Conservation (phyloP, 2,113 vertebrate genomes). For the Bubo blakistoni region DNA sequence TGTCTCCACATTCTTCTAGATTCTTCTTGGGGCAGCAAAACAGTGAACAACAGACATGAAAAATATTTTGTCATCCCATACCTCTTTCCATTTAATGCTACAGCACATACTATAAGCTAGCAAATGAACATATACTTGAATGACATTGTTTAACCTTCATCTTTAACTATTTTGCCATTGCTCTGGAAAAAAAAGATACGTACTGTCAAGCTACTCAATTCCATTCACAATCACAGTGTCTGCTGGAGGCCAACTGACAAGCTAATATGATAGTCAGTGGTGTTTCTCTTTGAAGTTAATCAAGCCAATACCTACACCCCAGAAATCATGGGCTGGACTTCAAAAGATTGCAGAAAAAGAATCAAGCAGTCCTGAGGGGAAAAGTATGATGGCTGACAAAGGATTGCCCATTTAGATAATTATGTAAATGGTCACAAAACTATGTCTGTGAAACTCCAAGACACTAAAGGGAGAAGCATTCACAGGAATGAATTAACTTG, state of each 20-base stretch:
- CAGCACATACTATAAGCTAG: background rate
- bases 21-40: background rate
- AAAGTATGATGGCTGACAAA: constrained; percentile 51
- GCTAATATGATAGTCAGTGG: background rate
- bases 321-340: constrained; percentile 1
- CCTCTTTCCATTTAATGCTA: background rate
- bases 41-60: background rate
- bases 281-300: constrained; percentile 37
- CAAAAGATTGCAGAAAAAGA: background rate
- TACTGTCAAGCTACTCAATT: background rate
- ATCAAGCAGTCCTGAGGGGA: constrained; percentile 1
- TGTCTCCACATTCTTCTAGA: background rate
- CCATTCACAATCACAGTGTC: background rate
- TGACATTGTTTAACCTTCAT: background rate
- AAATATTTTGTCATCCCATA: background rate
- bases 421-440: constrained; percentile 58
- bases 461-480: background rate
- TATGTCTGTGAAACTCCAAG: background rate
- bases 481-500: background rate
- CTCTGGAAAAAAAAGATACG: background rate
- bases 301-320: background rate
- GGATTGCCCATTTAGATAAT: constrained; percentile 22
- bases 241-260: constrained; percentile 45
- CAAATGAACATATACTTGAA: background rate
- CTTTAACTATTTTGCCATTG: background rate